Percentiles rank a stretch among this genome's conserved stretches.
Conservation (phyloP, 2,113 vertebrate genomes). For the Dipodomys spectabilis region DNA sequence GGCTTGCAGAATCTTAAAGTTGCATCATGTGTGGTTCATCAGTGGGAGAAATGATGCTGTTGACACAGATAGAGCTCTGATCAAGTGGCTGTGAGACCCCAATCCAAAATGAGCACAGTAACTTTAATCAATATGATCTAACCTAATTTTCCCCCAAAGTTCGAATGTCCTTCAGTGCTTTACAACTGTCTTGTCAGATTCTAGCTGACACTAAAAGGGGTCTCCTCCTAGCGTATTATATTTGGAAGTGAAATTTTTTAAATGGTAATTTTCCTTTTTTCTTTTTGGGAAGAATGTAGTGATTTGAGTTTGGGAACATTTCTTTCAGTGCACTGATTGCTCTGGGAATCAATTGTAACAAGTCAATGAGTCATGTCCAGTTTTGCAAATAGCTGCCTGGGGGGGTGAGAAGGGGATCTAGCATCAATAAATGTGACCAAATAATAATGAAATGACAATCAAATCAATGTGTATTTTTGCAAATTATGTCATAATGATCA, state of each 20-base stretch:
- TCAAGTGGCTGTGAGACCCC: constrained; percentile 85
- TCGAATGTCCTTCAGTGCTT: not conserved
- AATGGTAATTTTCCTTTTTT: constrained; percentile 62
- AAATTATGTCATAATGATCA: constrained; percentile 1
- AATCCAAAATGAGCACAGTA: constrained; percentile 86
- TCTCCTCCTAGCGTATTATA: not conserved
- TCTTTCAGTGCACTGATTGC: constrained; percentile 81
- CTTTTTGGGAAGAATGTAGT: not conserved
- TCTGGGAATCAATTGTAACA: constrained; percentile 77
- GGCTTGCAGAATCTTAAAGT: constrained; percentile 61
- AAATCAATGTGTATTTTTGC: constrained; percentile 32
- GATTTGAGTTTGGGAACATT: constrained; percentile 69
- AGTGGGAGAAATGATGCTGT: not conserved
- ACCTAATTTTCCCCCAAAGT: constrained; percentile 80
- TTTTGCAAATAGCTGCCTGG: constrained; percentile 86
- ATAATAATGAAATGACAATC: constrained; percentile 7
- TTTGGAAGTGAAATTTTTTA: constrained; percentile 38
- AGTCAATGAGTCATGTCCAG: constrained; percentile 89
- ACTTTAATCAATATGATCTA: constrained; percentile 84
- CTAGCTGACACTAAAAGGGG: not conserved
- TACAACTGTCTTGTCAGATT: not conserved
- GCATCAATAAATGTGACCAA: constrained; percentile 47
- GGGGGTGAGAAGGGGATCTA: not conserved
- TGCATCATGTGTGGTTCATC: constrained; percentile 32
- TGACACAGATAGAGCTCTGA: constrained; percentile 82